A percentile compares a stretch with the other conserved stretches of the same genome.
phyloP scores from a whole-genome alignment of 2,888 invertebrate species.

The Elaeidobius kamerunicus region DNA sequence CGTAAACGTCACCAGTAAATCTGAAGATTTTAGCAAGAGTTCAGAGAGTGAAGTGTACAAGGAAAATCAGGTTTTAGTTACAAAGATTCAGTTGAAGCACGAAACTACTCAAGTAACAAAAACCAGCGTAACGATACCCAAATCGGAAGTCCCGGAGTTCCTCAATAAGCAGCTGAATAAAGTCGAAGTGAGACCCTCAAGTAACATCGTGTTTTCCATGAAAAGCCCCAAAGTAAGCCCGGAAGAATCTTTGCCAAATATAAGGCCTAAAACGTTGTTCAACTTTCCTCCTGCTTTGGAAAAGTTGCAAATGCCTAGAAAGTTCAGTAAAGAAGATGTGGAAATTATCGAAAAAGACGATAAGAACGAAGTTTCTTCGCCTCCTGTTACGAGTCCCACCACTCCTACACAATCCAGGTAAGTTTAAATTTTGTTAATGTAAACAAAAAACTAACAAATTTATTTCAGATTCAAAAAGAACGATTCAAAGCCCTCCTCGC shows the following conservation, averaged over 20 bases:
- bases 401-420: conserved; percentile 28
- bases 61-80: conserved; percentile 53
- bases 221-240: conserved; percentile 48
- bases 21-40: conserved; percentile 28
- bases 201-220: conserved; percentile 64
- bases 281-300: conserved; percentile 32
- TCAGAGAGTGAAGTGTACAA: conserved; percentile 33
- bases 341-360: conserved; percentile 48
- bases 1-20: conserved; percentile 39
- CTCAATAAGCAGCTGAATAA: conserved; percentile 68
- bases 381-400: conserved; percentile 15
- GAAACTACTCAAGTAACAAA: conserved; percentile 50
- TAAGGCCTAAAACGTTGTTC: conserved; percentile 24
- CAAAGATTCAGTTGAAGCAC: conserved; percentile 58
- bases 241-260: conserved; percentile 30
- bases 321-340: conserved; percentile 42
- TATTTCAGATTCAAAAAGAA: conserved; percentile 37
- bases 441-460: not conserved
- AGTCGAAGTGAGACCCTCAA: conserved; percentile 61
- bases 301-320: conserved; percentile 34
- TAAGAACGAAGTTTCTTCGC: conserved; percentile 30
- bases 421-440: not conserved
- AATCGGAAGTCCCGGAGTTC: conserved; percentile 61
- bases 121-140: conserved; percentile 33
- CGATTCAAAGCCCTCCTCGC: conserved; percentile 33